Evolutionary conservation across 1,140 invertebrate genomes (phyloP), one percentile per base, ranked within the genome.

Genomic region (Chymomyza costata): DNA sequence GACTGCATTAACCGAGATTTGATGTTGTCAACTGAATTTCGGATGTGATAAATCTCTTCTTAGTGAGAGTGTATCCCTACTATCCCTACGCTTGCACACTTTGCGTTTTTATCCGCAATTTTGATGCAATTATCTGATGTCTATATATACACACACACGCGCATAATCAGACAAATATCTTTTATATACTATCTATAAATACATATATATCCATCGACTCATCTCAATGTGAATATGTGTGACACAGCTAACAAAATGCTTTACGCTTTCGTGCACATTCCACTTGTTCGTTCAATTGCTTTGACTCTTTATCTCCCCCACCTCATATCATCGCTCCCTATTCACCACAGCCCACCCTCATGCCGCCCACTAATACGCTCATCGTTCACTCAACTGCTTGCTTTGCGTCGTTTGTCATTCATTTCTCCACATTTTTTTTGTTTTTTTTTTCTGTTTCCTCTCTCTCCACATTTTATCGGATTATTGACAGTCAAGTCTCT

Each of bases 401-500:
- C 46, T 13, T 35, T 51, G 57, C 19, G 37, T 25, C 39, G 34
- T 44, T 3, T 6, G 6, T 16, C 2, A 44, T 25, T 44, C 41
- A 18, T 8, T 44, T 17, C 19, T 10, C 41, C 25, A 16, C 25
- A 13, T 35, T 46, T 63, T 41, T 34, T 18, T 8, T 43, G 16
- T 6, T 30, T 65, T 66, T 60, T 51, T 19, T 41, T n/a, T n/a
- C n/a, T n/a, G n/a, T n/a, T n/a, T n/a, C n/a, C n/a, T n/a, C n/a
- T 60, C 17, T 34, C 55, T 41, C 13, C 46, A 55, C 65, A 58
- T 66, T 76, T 78, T 76, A 78, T 76, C 57, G 65, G 71, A 70
- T 78, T 76, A 76, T 76, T 78, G 71, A 66, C 65, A 70, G 56
- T 30, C 47, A 70, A 74, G 70, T 47, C 69, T 54, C 40, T 63